Evolutionary conservation across 2,888 invertebrate genomes (phyloP).

Genomic region (Molanna angustata): DNA sequence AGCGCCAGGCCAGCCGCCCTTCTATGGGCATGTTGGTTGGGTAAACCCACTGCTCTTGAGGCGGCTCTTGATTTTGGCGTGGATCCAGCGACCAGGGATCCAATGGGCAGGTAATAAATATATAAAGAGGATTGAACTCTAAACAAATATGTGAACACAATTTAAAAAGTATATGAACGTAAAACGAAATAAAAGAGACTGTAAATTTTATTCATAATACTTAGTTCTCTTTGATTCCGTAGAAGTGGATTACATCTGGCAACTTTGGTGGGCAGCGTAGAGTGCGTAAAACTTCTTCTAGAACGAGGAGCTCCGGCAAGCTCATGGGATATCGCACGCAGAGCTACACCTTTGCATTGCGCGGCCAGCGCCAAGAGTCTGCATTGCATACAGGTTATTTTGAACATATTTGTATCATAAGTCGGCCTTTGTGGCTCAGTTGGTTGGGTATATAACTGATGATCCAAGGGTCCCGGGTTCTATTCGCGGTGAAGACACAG

Average conservation of each 20-base stretch:
- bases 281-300: slow-evolving; percentile 68
- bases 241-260: slow-evolving; percentile 70
- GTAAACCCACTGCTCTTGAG: slow-evolving; percentile 54
- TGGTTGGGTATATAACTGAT: no score
- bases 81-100: slow-evolving; percentile 63
- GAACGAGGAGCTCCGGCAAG: slow-evolving; percentile 66
- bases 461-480: no score
- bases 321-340: slow-evolving; percentile 67
- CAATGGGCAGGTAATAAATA: slow-evolving; percentile 60
- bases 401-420: no score
- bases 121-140: no score
- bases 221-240: no score
- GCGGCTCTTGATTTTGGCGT: slow-evolving; percentile 56
- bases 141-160: no score
- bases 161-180: no score
- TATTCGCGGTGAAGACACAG: no score
- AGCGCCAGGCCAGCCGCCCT: slow-evolving; percentile 52
- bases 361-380: slow-evolving; percentile 67
- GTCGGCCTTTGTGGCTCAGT: no score
- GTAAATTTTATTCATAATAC: no score
- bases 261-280: slow-evolving; percentile 69
- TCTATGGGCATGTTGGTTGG: slow-evolving; percentile 62
- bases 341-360: slow-evolving; percentile 74
- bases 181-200: no score
- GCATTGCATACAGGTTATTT: slow-evolving; percentile 58